Evolutionary conservation across 2,113 vertebrate species (phyloP).

Genomic region (Pangasianodon hypophthalmus): DNA sequence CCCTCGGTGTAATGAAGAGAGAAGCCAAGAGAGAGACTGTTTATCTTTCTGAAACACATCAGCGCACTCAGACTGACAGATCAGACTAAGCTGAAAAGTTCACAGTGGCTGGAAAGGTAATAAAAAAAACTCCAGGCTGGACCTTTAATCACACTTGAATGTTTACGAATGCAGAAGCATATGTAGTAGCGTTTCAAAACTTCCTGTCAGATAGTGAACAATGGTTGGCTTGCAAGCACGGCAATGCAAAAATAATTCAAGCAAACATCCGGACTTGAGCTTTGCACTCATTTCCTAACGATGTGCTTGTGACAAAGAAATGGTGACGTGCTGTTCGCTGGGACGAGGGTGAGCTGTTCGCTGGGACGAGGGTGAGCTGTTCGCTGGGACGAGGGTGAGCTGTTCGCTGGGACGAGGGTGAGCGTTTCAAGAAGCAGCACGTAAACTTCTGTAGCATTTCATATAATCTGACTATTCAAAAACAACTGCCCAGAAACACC

Average conservation of each 20-base stretch:
- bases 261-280: not conserved
- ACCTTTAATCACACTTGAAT: not conserved
- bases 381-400: too few species aligned
- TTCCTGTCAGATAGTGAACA: not conserved
- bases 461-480: too few species aligned
- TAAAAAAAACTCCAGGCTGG: not conserved
- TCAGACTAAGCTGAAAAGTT: not conserved
- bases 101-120: constrained; percentile 3
- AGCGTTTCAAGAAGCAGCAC: not conserved
- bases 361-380: not conserved
- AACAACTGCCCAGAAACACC: too few species aligned
- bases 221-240: not conserved
- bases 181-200: not conserved
- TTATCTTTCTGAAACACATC: constrained; percentile 5
- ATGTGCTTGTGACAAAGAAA: not conserved
- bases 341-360: too few species aligned
- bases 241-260: not conserved
- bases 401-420: not conserved
- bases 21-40: constrained; percentile 5
- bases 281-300: not conserved
- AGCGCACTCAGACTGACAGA: not conserved
- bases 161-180: not conserved
- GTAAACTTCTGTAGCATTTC: too few species aligned
- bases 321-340: too few species aligned
- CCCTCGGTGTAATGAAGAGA: not conserved